Conservation (phyloP, 2,888 invertebrate genomes). For the Calameuta idolon region DNA sequence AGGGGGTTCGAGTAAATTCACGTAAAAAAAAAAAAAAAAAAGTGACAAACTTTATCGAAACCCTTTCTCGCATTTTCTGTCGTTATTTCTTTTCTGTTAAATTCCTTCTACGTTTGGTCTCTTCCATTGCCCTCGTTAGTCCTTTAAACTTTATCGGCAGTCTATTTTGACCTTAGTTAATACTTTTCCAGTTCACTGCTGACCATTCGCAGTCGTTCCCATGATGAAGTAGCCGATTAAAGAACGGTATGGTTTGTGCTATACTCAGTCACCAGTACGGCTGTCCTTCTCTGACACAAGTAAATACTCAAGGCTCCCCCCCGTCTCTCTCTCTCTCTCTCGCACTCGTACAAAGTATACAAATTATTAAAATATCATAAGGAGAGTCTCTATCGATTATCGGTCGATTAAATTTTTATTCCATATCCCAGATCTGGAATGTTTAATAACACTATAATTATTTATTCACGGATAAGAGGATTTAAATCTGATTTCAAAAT, state of each 20-base stretch:
- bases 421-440: not conserved
- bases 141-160: not conserved
- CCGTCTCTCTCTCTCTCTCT: not conserved
- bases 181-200: not conserved
- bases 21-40: conserved; percentile 12
- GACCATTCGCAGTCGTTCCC: conserved; percentile 25
- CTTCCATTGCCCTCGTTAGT: not conserved
- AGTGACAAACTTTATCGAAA: conserved; percentile 3
- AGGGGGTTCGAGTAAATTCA: conserved; percentile 15
- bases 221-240: not conserved
- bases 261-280: too few relatives aligned
- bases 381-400: not conserved
- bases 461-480: not conserved
- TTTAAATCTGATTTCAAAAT: not conserved
- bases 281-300: too few relatives aligned
- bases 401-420: not conserved
- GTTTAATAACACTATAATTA: not conserved
- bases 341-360: not conserved
- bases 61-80: not conserved
- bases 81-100: not conserved
- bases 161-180: not conserved
- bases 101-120: not conserved
- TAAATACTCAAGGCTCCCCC: not conserved
- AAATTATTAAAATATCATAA: not conserved
- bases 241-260: too few relatives aligned